Evolutionary conservation across 2,888 invertebrate species (phyloP).

Genomic region (Eupithecia subfuscata): DNA sequence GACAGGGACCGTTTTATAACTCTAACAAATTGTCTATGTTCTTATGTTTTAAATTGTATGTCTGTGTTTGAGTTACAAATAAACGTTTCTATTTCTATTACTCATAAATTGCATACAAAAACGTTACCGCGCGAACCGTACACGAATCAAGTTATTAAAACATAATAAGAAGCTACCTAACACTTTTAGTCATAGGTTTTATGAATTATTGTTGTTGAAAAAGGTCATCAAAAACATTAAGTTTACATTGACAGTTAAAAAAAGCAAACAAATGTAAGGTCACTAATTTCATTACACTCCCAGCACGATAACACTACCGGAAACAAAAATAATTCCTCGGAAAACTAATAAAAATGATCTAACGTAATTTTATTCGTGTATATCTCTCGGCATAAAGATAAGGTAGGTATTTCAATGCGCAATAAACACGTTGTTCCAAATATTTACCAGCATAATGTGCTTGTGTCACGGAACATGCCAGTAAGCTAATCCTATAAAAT

Average conservation of each 20-base stretch:
- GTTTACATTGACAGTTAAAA: background rate
- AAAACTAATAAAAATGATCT: constrained; percentile 57
- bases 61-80: too few relatives aligned
- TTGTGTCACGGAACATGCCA: constrained; percentile 73
- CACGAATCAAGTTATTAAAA: too few relatives aligned
- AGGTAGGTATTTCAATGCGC: constrained; percentile 66
- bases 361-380: constrained; percentile 62
- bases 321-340: constrained; percentile 34
- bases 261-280: constrained; percentile 7
- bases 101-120: too few relatives aligned
- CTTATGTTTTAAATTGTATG: too few relatives aligned
- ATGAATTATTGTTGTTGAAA: background rate
- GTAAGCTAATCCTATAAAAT: constrained; percentile 62
- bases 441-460: constrained; percentile 67
- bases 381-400: constrained; percentile 57
- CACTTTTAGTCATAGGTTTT: background rate
- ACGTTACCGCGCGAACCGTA: too few relatives aligned
- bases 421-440: constrained; percentile 77
- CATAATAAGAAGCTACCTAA: too few relatives aligned
- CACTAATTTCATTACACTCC: constrained; percentile 36
- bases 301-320: constrained; percentile 38
- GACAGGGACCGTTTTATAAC: too few relatives aligned
- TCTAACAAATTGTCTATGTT: too few relatives aligned
- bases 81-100: too few relatives aligned
- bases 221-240: background rate